A percentile compares a stretch with the other conserved stretches of the same genome.
Conservation (phyloP, 2,113 vertebrate genomes). For the Naja naja region DNA sequence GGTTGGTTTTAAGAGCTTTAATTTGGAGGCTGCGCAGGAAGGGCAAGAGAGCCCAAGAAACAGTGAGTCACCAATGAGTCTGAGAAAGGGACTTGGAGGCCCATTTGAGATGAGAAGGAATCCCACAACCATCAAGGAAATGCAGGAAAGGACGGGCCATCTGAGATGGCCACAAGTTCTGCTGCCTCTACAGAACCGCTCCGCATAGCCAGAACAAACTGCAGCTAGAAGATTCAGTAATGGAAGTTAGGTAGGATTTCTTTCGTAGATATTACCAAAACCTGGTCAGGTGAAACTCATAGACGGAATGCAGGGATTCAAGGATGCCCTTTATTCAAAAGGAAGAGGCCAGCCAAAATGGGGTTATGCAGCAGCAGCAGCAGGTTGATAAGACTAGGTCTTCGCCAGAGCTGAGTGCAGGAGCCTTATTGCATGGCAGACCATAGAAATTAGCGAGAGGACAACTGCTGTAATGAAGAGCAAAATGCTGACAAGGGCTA, state of each 20-base stretch:
- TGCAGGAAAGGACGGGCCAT: neutral
- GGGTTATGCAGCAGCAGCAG: too few species aligned
- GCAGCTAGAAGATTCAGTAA: neutral
- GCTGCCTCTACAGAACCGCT: neutral
- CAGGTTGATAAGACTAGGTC: too few species aligned
- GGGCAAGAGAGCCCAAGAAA: neutral
- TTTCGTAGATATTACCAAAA: neutral
- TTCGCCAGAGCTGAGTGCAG: neutral
- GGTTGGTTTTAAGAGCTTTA: neutral
- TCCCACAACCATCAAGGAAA: neutral
- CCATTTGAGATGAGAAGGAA: neutral
- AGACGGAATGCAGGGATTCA: neutral
- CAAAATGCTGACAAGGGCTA: neutral
- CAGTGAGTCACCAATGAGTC: neutral
- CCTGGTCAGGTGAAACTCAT: neutral
- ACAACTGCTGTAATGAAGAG: neutral
- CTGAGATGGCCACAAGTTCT: accelerated
- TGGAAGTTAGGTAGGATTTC: neutral
- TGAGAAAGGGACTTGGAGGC: neutral
- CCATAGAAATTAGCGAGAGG: neutral
- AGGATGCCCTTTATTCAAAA: neutral
- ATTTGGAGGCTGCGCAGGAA: neutral
- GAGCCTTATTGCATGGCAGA: neutral
- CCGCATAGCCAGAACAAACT: neutral
- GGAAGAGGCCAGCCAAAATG: neutral